Evolutionary conservation across 2,888 invertebrate species (phyloP), one percentile per base, ranked within the genome.

Genomic region (Erannis defoliaria): DNA sequence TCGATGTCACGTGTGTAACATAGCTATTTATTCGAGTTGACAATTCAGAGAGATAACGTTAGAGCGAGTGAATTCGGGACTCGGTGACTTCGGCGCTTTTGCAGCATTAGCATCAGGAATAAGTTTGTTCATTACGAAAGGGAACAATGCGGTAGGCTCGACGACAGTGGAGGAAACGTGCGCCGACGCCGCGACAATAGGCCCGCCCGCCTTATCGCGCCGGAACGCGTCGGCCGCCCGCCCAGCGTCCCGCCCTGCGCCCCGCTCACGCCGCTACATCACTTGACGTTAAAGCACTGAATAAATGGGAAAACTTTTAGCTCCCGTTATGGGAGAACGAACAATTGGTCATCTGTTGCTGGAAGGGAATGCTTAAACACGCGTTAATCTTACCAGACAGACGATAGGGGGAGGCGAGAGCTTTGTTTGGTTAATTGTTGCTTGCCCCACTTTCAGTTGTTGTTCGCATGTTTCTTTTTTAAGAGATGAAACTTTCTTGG

Each of bases 271-370:
- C 68, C 72, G 66, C 73, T 72, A 66, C 78, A 67, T 74, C 68
- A 75, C 82, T 85, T 89, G 89, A 90, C 92, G 90, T 90, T 89
- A 90, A 89, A 88, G 88, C 82, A 81, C 83, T 88, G 90, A 91
- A 92, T 90, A 91, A 92, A 92, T 93, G 90, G 90, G 89, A 92
- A 93, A 93, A 93, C 86, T 93, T 92, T 92, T 82, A 88, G 89
- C 85, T 78, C 75, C 82, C 80, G 84, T 86, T 85, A 89, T 88
- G 87, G 85, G 86, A 89, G 84, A 86, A 81, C 83, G 84, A 89
- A 93, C 93, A 93, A 90, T 90, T 90, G 93, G 92, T 92, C 93
- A 92, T 89, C 89, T 88, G 89, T 86, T 88, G 82, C 71, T 64
- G 72, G 70, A 75, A 80, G 82, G 78, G 75, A 82, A 87, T 81